Percentiles rank a stretch among this genome's conserved stretches.
Conservation (phyloP, 2,888 invertebrate species). For the Nesidiocoris tenuis region DNA sequence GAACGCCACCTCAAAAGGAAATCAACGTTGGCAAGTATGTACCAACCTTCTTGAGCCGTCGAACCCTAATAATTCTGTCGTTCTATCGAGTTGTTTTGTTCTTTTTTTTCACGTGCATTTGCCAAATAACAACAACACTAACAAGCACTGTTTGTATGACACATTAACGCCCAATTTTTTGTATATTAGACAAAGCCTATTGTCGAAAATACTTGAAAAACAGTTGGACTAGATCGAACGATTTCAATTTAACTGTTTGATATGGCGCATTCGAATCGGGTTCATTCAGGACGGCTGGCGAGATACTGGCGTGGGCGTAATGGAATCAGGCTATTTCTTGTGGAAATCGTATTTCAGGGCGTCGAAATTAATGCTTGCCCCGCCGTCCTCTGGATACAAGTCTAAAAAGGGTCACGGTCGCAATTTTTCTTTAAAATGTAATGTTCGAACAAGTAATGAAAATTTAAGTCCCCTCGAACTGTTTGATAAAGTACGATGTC, state of each 20-base stretch:
- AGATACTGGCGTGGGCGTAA: no score
- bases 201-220: neutral
- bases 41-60: neutral
- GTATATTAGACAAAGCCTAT: neutral
- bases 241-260: neutral
- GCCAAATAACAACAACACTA: slow-evolving; percentile 3
- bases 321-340: no score
- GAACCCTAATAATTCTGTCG: slow-evolving; percentile 46
- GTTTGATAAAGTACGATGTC: no score
- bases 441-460: no score
- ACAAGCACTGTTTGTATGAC: neutral
- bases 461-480: no score
- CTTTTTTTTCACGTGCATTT: slow-evolving; percentile 54
- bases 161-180: slow-evolving; percentile 20
- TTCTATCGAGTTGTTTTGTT: no score
- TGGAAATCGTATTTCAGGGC: no score
- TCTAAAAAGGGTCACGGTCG: no score
- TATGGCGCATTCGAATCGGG: neutral
- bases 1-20: slow-evolving; percentile 75
- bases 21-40: slow-evolving; percentile 57
- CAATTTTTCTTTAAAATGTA: no score
- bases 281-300: no score
- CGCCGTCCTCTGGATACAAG: no score
- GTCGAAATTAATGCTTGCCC: no score
- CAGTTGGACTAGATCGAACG: neutral